These are phyloP conservation scores for Oryctes rhinoceros DNA, from an alignment of 1,140 invertebrate genomes.

Conservation along the genomic window DNA sequence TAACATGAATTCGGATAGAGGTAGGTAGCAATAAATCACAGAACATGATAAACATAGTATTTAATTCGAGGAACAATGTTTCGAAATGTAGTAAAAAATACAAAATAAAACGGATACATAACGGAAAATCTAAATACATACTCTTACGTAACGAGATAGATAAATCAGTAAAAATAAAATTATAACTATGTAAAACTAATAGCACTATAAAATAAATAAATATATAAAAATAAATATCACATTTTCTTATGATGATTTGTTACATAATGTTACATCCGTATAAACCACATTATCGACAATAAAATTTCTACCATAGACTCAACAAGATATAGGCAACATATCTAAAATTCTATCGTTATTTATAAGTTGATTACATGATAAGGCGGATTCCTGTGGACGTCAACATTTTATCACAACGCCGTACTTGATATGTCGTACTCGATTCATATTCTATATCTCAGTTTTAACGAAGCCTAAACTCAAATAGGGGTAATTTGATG, in stretches of 20 bases:
- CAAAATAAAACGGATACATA: background rate
- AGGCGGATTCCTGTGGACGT: conserved; percentile 26
- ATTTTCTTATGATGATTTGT: background rate
- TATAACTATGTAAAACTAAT: background rate
- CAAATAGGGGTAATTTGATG: conserved; percentile 29
- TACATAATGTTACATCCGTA: background rate
- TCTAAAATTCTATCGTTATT: background rate
- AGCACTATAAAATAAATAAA: conserved; percentile 29
- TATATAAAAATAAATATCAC: conserved; percentile 33
- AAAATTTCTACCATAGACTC: conserved; percentile 32
- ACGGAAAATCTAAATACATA: background rate
- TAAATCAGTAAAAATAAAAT: conserved; percentile 17
- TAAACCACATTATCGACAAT: conserved; percentile 5
- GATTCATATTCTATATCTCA: conserved; percentile 22
- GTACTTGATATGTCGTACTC: conserved; percentile 19
- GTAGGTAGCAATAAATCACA: background rate
- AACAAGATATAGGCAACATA: conserved; percentile 19
- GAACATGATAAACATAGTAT: background rate
- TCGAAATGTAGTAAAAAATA: conserved; percentile 15
- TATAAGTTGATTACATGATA: conserved; percentile 26
- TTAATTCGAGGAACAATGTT: conserved; percentile 22
- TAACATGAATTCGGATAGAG: too few relatives aligned
- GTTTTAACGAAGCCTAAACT: conserved; percentile 15
- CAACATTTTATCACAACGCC: conserved; percentile 25
- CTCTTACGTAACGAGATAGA: background rate